Evolutionary conservation across 2,113 vertebrate species (phyloP).

Genomic region (Bucco capensis): DNA sequence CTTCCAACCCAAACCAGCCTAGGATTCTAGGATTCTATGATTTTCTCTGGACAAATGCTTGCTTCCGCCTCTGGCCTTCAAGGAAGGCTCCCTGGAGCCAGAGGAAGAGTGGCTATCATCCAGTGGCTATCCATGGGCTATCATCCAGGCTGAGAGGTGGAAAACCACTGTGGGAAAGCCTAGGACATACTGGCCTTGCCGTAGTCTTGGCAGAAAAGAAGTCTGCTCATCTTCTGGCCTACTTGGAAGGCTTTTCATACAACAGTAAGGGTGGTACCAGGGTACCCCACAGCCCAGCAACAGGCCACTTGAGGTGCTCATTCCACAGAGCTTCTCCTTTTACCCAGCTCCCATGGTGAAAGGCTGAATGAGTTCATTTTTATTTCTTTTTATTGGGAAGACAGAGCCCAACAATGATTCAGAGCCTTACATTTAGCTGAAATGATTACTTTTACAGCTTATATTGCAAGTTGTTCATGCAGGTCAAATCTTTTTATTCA

Average conservation of each 20-base stretch:
- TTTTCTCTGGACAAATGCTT: not conserved
- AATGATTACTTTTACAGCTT: not conserved
- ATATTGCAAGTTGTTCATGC: not conserved
- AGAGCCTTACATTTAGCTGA: not conserved
- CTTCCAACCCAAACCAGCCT: no score
- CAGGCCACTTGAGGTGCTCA: not conserved
- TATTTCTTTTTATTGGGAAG: not conserved
- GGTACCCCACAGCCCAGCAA: not conserved
- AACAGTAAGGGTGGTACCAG: not conserved
- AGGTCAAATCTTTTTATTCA: not conserved
- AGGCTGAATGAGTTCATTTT: not conserved
- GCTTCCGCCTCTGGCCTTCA: not conserved
- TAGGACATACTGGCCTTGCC: not conserved
- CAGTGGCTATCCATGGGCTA: not conserved
- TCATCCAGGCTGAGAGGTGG: not conserved
- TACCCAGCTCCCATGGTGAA: not conserved
- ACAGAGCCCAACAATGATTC: not conserved
- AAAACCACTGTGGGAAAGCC: not conserved
- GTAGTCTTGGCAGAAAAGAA: not conserved
- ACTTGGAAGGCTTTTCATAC: not conserved
- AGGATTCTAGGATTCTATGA: no score
- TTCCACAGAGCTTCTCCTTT: not conserved
- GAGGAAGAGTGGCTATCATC: not conserved
- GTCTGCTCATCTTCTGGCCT: not conserved
- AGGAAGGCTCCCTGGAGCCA: not conserved